These are phyloP conservation scores for Sericinus montela DNA, from an alignment of 2,888 invertebrate species.

Conservation along the genomic window DNA sequence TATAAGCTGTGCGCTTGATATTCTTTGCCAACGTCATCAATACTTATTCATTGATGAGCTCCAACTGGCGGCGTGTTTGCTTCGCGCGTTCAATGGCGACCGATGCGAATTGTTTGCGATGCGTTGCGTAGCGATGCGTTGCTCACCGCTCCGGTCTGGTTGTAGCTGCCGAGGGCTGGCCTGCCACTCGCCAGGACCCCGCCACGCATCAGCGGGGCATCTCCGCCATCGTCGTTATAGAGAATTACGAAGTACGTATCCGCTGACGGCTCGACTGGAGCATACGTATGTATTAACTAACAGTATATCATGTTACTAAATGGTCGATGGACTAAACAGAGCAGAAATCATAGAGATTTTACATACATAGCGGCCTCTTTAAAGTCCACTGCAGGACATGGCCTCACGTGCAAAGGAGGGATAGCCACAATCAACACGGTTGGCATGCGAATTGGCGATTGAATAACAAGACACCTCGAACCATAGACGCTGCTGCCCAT, in stretches of 20 bases:
- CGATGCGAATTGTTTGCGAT: conserved; percentile 20
- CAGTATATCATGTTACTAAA: too few relatives aligned
- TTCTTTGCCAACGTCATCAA: neutral
- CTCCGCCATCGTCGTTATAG: conserved; percentile 31
- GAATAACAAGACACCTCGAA: too few relatives aligned
- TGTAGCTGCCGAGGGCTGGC: conserved; percentile 67
- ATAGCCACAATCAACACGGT: too few relatives aligned
- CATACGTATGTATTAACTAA: neutral
- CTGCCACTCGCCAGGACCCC: conserved; percentile 62
- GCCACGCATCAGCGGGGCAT: conserved; percentile 49
- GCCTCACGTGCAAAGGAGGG: too few relatives aligned
- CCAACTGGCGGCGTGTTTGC: conserved; percentile 8
- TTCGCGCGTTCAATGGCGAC: conserved; percentile 16
- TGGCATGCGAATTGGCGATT: too few relatives aligned
- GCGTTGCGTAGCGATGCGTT: conserved; percentile 19
- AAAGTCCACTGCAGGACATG: too few relatives aligned
- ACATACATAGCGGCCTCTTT: too few relatives aligned
- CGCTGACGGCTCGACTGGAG: neutral
- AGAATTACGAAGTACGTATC: conserved; percentile 68
- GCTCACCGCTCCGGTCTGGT: conserved; percentile 49
- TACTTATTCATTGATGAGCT: neutral
- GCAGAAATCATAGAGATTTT: too few relatives aligned
- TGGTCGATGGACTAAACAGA: too few relatives aligned
- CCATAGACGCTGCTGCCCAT: too few relatives aligned
- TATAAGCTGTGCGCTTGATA: neutral